phyloP scores from a whole-genome alignment of 2,797 vertebrate species.

The Typhlichthys subterraneus region DNA sequence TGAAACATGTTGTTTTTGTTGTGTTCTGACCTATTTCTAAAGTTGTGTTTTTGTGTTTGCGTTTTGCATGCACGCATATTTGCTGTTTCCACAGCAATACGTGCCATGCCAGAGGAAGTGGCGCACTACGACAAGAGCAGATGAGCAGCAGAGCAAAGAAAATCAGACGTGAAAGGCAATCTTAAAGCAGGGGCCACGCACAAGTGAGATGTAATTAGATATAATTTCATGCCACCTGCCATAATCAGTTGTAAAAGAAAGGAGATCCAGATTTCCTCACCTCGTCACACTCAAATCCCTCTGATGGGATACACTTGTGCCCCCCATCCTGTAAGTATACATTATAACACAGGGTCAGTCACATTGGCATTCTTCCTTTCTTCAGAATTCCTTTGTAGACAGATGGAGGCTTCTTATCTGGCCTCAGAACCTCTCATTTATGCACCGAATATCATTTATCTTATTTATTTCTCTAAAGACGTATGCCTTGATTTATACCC shows the following conservation, averaged over 20 bases:
- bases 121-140: background rate
- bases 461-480: too few relatives aligned
- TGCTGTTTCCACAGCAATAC: too few relatives aligned
- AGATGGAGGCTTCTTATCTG: too few relatives aligned
- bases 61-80: too few relatives aligned
- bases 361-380: background rate
- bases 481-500: too few relatives aligned
- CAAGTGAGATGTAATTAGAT: background rate
- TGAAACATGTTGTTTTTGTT: too few relatives aligned
- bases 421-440: too few relatives aligned
- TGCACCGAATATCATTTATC: too few relatives aligned
- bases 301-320: constrained; percentile 70
- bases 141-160: background rate
- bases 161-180: background rate
- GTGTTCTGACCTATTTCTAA: too few relatives aligned
- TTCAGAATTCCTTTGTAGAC: background rate
- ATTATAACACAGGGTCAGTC: background rate
- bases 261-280: background rate
- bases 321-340: constrained; percentile 67
- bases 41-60: too few relatives aligned
- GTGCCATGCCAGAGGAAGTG: background rate
- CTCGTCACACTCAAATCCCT: constrained; percentile 67
- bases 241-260: background rate
- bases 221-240: background rate
- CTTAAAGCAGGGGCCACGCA: background rate